phyloP scores from a whole-genome alignment of 2,113 vertebrate species.

The Microcebus griseorufus region DNA sequence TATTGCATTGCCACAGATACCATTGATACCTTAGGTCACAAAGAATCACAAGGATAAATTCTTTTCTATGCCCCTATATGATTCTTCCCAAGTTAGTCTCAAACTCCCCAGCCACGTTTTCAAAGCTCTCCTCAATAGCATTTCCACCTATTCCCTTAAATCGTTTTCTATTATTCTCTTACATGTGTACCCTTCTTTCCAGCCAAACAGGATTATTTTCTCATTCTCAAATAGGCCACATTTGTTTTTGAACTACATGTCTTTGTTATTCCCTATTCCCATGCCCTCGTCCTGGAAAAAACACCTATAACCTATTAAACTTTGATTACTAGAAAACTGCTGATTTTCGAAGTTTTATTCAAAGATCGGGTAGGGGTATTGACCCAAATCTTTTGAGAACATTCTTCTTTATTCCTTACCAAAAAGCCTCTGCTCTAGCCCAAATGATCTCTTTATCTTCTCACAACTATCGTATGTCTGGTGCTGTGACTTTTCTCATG shows the following conservation, averaged over 20 bases:
- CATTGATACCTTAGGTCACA: neutral
- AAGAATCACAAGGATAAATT: neutral
- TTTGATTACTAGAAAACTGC: constrained; percentile 42
- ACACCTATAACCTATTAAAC: neutral
- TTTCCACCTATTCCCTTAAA: neutral
- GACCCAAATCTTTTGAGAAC: neutral
- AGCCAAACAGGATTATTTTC: constrained; percentile 41
- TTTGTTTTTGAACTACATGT: constrained; percentile 4
- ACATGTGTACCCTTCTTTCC: neutral
- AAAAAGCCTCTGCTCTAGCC: neutral
- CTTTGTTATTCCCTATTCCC: neutral
- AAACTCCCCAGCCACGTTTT: neutral
- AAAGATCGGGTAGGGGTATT: neutral
- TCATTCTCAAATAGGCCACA: neutral
- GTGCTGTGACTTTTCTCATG: neutral
- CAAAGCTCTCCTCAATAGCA: neutral
- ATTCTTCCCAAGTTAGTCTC: neutral
- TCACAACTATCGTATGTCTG: neutral
- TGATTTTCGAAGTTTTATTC: constrained; percentile 26
- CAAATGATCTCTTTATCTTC: neutral
- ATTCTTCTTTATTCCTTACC: neutral
- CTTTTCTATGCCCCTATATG: neutral
- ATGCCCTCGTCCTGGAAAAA: neutral
- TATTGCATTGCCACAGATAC: neutral
- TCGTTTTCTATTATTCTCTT: neutral